These are phyloP conservation scores for Melitaea athalia DNA, from an alignment of 2,888 invertebrate species.

Conservation along the genomic window DNA sequence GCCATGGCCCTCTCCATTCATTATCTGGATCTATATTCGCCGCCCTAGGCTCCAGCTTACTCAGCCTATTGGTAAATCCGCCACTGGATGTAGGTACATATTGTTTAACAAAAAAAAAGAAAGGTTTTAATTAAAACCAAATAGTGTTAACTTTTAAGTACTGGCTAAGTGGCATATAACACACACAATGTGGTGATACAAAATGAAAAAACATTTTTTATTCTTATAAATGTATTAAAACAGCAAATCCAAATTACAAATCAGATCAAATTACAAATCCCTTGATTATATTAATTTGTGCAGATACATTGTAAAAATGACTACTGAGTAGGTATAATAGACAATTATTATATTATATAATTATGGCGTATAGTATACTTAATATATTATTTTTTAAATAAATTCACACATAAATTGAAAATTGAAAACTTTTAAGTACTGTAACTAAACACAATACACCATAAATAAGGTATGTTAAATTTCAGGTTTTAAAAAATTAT, in stretches of 20 bases:
- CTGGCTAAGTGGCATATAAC: background rate
- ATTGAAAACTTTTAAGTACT: background rate
- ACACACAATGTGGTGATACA: background rate
- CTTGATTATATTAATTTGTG: slow-evolving; percentile 50
- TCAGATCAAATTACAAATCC: slow-evolving; percentile 50
- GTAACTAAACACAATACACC: slow-evolving; percentile 6
- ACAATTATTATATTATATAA: slow-evolving; percentile 17
- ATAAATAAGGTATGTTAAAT: background rate
- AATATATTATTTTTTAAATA: background rate
- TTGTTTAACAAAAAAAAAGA: too few species aligned
- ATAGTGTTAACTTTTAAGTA: background rate
- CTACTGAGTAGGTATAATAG: slow-evolving; percentile 20
- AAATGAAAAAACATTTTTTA: slow-evolving; percentile 41
- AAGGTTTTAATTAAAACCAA: too few species aligned
- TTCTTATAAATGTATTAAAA: slow-evolving; percentile 80
- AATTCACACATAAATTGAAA: background rate
- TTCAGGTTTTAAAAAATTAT: background rate
- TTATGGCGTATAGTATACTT: slow-evolving; percentile 16
- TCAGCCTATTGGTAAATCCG: too few species aligned
- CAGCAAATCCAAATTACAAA: slow-evolving; percentile 69
- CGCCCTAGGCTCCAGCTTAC: too few species aligned
- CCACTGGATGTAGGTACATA: too few species aligned
- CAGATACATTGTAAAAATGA: slow-evolving; percentile 39
- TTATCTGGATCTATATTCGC: too few species aligned
- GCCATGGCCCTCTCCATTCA: too few species aligned